A percentile compares a stretch with the other conserved stretches of the same genome.
Conservation (phyloP, 2,113 vertebrate species). For the Mastomys natalensis region DNA sequence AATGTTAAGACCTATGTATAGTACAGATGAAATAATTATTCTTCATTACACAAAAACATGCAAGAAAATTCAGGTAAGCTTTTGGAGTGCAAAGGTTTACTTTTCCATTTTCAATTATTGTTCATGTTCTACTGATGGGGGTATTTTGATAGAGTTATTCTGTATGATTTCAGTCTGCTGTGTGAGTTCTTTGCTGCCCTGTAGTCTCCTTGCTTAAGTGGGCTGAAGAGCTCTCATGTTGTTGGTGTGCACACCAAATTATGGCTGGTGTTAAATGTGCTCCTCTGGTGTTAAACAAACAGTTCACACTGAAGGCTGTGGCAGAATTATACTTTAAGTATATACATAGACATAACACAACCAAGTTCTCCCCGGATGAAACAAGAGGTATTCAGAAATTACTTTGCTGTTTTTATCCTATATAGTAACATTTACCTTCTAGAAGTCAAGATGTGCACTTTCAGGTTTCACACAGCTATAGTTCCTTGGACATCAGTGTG, state of each 20-base stretch:
- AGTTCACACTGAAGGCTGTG: conserved; percentile 81
- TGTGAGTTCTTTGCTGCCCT: conserved; percentile 85
- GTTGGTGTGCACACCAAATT: conserved; percentile 84
- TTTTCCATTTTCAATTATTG: neutral
- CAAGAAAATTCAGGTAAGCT: neutral
- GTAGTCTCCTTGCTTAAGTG: conserved; percentile 87
- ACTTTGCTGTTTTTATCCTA: conserved; percentile 78
- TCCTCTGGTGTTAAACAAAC: conserved; percentile 86
- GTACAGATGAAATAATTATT: neutral
- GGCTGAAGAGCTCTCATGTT: conserved; percentile 80
- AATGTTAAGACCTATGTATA: neutral
- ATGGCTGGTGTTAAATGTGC: conserved; percentile 88
- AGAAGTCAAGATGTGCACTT: conserved; percentile 71
- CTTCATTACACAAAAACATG: neutral
- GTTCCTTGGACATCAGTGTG: conserved; percentile 78
- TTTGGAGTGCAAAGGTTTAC: neutral
- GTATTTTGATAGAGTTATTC: conserved; percentile 84
- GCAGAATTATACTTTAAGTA: conserved; percentile 76
- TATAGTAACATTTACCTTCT: conserved; percentile 72
- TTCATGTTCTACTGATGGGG: conserved; percentile 82
- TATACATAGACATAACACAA: conserved; percentile 74
- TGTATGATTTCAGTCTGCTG: conserved; percentile 88
- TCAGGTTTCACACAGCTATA: conserved; percentile 64
- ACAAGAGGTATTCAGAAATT: conserved; percentile 66
- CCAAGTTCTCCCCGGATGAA: conserved; percentile 71